phyloP scores from a whole-genome alignment of 2,797 vertebrate species.

The Bovichtus variegatus region DNA sequence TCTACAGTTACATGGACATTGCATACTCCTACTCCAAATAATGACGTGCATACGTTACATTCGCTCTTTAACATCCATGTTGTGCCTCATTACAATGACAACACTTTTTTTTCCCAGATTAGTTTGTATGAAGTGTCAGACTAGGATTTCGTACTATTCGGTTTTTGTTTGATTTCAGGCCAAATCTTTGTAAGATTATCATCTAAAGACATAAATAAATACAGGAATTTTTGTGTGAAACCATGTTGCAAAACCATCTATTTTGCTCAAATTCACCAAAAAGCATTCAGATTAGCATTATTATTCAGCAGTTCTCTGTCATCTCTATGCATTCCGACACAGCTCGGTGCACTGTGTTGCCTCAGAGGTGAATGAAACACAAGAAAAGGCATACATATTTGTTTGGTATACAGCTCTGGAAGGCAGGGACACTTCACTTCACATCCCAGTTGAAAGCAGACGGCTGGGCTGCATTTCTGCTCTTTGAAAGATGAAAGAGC shows the following conservation, averaged over 20 bases:
- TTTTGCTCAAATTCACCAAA: background rate
- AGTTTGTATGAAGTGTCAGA: background rate
- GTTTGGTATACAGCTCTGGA: constrained; percentile 44
- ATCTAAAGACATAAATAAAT: background rate
- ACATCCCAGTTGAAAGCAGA: constrained; percentile 54
- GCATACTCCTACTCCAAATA: background rate
- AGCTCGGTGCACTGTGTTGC: constrained; percentile 7
- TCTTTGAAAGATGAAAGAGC: constrained; percentile 44
- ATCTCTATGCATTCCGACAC: background rate
- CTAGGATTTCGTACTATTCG: background rate
- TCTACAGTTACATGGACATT: background rate
- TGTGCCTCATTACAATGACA: background rate
- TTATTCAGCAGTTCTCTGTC: background rate
- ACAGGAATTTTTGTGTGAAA: background rate
- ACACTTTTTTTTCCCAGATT: background rate
- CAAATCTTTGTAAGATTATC: background rate
- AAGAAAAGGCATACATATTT: constrained; percentile 44
- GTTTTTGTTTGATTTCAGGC: background rate
- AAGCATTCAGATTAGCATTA: background rate
- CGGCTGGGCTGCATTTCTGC: constrained; percentile 48
- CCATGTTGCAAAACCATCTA: background rate
- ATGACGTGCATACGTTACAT: background rate
- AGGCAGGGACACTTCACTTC: constrained; percentile 20
- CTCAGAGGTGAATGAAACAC: constrained; percentile 4
- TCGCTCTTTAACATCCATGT: background rate